phyloP scores from a whole-genome alignment of 2,797 vertebrate species.

The Sebastes nivosus region DNA sequence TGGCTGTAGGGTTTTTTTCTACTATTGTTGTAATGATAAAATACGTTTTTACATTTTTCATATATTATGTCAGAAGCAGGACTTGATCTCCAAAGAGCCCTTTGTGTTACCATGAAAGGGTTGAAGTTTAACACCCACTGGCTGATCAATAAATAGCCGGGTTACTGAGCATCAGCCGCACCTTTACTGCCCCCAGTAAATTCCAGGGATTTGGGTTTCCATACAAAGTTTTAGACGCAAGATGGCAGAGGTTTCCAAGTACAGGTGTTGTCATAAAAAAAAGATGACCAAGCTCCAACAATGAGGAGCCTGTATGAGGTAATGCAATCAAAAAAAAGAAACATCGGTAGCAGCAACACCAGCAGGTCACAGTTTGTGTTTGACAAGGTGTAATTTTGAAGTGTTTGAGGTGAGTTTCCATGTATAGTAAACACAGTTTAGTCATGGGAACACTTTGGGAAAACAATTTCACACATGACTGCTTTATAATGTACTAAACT shows the following conservation, averaged over 20 bases:
- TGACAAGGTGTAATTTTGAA: constrained; percentile 35
- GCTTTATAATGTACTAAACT: constrained; percentile 12
- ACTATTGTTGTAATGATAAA: background rate
- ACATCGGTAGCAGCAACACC: background rate
- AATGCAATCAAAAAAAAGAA: background rate
- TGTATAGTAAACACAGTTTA: constrained; percentile 45
- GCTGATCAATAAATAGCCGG: constrained; percentile 69
- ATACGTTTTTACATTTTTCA: background rate
- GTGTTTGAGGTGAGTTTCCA: background rate
- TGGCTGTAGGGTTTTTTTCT: background rate
- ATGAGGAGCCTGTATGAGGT: constrained; percentile 31
- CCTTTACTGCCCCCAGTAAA: constrained; percentile 69
- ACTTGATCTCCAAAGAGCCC: background rate
- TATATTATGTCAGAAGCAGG: background rate
- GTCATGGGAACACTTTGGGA: constrained; percentile 58
- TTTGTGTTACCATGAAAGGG: constrained; percentile 38
- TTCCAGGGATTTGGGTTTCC: constrained; percentile 72
- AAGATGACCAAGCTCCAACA: constrained; percentile 8
- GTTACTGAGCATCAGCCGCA: constrained; percentile 55
- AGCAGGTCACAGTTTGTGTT: constrained; percentile 14
- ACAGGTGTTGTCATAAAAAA: constrained; percentile 64
- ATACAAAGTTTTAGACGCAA: constrained; percentile 44
- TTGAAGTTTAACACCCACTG: constrained; percentile 39
- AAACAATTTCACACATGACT: constrained; percentile 49
- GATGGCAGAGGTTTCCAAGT: constrained; percentile 46